Conservation (phyloP, 2,888 invertebrate genomes). For the Orgyia antiqua region DNA sequence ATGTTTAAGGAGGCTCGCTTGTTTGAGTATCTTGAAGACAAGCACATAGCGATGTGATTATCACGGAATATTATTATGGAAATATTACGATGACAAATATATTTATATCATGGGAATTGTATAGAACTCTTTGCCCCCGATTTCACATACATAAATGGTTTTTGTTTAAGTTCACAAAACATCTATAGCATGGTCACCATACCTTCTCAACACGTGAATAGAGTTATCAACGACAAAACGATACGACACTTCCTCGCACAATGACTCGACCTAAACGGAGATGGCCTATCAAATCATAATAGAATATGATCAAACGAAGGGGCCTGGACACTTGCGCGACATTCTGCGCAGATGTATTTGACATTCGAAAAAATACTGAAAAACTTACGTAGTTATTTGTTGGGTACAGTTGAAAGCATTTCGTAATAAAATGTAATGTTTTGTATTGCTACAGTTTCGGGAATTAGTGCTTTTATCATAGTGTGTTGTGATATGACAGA, state of each 20-base stretch:
- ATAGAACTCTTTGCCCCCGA: too few relatives aligned
- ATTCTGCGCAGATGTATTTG: slow-evolving; percentile 53
- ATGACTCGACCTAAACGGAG: slow-evolving; percentile 64
- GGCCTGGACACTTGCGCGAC: slow-evolving; percentile 57
- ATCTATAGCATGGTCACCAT: slow-evolving; percentile 23
- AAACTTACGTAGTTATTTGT: slow-evolving; percentile 10
- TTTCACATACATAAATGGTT: too few relatives aligned
- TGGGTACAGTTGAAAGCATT: slow-evolving; percentile 36
- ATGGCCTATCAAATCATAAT: slow-evolving; percentile 72
- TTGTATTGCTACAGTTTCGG: slow-evolving; percentile 25
- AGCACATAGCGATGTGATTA: too few relatives aligned
- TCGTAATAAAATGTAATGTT: slow-evolving; percentile 45
- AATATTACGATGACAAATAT: too few relatives aligned
- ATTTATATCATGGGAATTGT: too few relatives aligned
- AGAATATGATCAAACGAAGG: slow-evolving; percentile 55
- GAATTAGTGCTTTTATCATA: slow-evolving; percentile 32
- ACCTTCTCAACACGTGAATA: slow-evolving; percentile 24
- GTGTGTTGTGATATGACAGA: slow-evolving; percentile 27
- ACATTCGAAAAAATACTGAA: slow-evolving; percentile 23
- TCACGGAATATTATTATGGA: too few relatives aligned
- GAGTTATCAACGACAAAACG: slow-evolving; percentile 32
- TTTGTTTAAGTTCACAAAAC: slow-evolving; percentile 37
- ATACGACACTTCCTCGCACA: slow-evolving; percentile 43
- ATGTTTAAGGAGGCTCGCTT: too few relatives aligned
- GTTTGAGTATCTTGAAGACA: too few relatives aligned